Base-by-base conservation (phyloP, 2,888 invertebrate genomes). In the Ferrisia virgata region DNA sequence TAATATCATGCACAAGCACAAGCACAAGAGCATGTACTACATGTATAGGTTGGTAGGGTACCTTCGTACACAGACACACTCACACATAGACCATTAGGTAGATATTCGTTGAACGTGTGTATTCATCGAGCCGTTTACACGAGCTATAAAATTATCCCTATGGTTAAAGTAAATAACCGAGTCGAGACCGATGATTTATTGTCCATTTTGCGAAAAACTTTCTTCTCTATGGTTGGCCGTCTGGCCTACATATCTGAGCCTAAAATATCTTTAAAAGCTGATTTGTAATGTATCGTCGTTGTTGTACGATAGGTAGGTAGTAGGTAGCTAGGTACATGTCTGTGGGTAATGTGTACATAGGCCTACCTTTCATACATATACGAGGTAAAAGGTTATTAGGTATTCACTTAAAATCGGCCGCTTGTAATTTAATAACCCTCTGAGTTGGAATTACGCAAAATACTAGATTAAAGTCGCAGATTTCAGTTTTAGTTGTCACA, bases 91-190 rank as follows among this genome's bases (percentile, higher is more conserved):
- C n/a, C n/a, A n/a, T n/a, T n/a, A n/a, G n/a, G n/a, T n/a, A n/a
- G n/a, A n/a, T n/a, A n/a, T n/a, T n/a, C n/a, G n/a, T n/a, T n/a
- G n/a, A n/a, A n/a, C n/a, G n/a, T n/a, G n/a, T n/a, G n/a, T 79
- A 79, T 79, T 79, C 79, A 79, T 79, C 79, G 40, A 79, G 36
- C 79, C 79, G 22, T 79, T 79, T 79, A 79, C 79, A 79, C 79
- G 79, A 25, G 40, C 33, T 79, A 79, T 79, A 79, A 79, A 79
- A 79, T 79, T 79, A 79, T 79, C 79, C 79, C 39, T 43, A 39
- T 36, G 79, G 79, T 43, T 25, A 79, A 79, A 79, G 72, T 72
- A 72, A 72, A 72, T 72, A 72, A 72, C 72, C 72, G 33, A 33
- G 72, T 31, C 72, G 72, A 72, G 33, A 25, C 25, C 18, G 79